Percentiles rank a stretch among this genome's conserved stretches.
phyloP scores from a whole-genome alignment of 2,888 invertebrate species.

The Mermis nigrescens region DNA sequence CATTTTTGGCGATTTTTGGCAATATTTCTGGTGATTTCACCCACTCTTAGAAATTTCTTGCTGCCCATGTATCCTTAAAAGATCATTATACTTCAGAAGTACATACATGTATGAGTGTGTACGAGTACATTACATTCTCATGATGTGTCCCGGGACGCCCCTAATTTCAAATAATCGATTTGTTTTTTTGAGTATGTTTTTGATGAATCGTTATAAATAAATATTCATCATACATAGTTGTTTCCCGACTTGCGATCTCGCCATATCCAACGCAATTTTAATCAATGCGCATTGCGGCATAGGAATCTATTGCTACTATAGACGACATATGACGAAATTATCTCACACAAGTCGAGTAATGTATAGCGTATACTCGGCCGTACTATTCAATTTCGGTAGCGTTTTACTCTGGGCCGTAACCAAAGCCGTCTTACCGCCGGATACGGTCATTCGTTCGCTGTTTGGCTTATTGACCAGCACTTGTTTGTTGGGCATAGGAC shows the following conservation, averaged over 20 bases:
- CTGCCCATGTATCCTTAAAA: no score
- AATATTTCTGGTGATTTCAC: no score
- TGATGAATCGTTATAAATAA: no score
- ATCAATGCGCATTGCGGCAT: conserved; percentile 60
- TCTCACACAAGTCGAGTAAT: conserved; percentile 4
- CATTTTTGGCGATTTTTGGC: no score
- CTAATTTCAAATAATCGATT: no score
- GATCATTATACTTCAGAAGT: no score
- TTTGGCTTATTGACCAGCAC: conserved; percentile 52
- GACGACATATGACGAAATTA: conserved; percentile 47
- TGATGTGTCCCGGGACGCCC: no score
- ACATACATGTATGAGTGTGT: no score
- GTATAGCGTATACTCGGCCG: conserved; percentile 15
- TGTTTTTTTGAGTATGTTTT: no score
- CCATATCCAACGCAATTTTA: conserved; percentile 49
- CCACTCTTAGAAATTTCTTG: no score
- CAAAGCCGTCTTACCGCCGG: conserved; percentile 54
- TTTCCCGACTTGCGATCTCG: conserved; percentile 29
- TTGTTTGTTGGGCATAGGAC: conserved; percentile 45
- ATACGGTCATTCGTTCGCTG: conserved; percentile 46
- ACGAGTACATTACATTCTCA: no score
- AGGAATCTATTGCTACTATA: conserved; percentile 59
- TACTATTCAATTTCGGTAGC: conserved; percentile 69
- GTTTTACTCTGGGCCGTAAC: conserved; percentile 69
- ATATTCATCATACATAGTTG: no score